Evolutionary conservation across 1,140 invertebrate genomes (phyloP), one percentile per base, ranked within the genome.

Genomic region (Ectropis grisescens): DNA sequence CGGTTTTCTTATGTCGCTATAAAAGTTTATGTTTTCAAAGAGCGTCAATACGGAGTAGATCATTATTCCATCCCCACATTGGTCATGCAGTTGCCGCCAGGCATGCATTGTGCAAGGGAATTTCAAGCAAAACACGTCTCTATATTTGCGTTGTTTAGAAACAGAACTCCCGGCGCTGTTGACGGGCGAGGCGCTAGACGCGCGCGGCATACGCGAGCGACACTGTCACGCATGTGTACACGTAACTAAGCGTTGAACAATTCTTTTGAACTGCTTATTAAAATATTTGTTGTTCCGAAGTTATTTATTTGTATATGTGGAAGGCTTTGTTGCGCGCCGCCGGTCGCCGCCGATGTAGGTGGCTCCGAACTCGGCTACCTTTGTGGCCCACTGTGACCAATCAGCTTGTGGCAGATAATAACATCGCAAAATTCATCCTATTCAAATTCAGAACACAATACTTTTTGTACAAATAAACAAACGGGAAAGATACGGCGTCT

Each of bases 271-370:
- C 47, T 69, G 68, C 61, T 78, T 80, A 78, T 74, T 80, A 80
- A 80, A 78, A 80, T 80, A 80, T 80, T 80, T 80, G 75, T 80
- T 76, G 67, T 80, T 72, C 60, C 33, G 52, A 46, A 47, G 54
- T 71, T 75, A 74, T 80, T 80, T 76, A 80, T 74, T 75, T 78
- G 75, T 80, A 67, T 67, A 64, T 49, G 58, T 43, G 37, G 34
- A 56, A 49, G 43, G 52, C 69, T 74, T 72, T 79, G 62, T 64
- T 47, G 16, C 27, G 24, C 37, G 55, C 72, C 70, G 72, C 49
- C 68, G 35, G 44, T 40, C 49, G 27, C 28, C 37, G 45, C 22
- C 33, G 47, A 53, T 57, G 62, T 61, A 55, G 65, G 56, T 65
- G 55, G 47, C 47, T 33, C 29, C 43, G 37, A n/a, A 37, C 23